phyloP scores from a whole-genome alignment of 2,113 vertebrate species.

The Osmerus mordax region DNA sequence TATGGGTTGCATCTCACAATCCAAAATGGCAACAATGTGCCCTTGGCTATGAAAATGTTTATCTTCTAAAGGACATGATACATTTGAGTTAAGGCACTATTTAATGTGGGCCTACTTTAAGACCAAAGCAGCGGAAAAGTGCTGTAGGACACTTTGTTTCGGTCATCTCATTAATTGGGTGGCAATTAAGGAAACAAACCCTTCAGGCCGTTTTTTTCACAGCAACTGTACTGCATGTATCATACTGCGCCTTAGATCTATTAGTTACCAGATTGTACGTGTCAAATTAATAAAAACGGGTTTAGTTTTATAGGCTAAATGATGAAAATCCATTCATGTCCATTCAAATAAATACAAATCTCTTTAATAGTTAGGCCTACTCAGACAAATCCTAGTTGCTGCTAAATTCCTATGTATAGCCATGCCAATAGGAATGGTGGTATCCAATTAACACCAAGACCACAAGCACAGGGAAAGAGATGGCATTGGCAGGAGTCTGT shows the following conservation, averaged over 20 bases:
- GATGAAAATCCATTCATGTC: conserved; percentile 2
- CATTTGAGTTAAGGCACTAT: conserved; percentile 40
- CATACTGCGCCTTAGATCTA: conserved; percentile 27
- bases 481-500: conserved; percentile 11
- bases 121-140: conserved; percentile 44
- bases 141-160: conserved; percentile 49
- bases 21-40: conserved; percentile 28
- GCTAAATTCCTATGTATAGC: conserved; percentile 1
- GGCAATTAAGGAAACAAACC: conserved; percentile 58
- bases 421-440: conserved; percentile 20
- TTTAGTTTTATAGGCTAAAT: conserved; percentile 2
- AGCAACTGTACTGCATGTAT: conserved; percentile 26
- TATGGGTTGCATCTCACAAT: conserved; percentile 32
- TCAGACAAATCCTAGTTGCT: conserved; percentile 3
- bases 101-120: conserved; percentile 42
- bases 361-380: conserved; percentile 23
- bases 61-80: conserved; percentile 54
- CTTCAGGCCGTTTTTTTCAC: conserved; percentile 42
- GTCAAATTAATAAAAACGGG: conserved; percentile 23
- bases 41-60: conserved; percentile 37
- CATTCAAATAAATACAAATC: not conserved
- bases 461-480: conserved; percentile 14
- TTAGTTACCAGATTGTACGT: conserved; percentile 20
- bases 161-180: conserved; percentile 57
- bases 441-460: conserved; percentile 32